Conservation (phyloP, 1,140 invertebrate species). For the Atta texana region DNA sequence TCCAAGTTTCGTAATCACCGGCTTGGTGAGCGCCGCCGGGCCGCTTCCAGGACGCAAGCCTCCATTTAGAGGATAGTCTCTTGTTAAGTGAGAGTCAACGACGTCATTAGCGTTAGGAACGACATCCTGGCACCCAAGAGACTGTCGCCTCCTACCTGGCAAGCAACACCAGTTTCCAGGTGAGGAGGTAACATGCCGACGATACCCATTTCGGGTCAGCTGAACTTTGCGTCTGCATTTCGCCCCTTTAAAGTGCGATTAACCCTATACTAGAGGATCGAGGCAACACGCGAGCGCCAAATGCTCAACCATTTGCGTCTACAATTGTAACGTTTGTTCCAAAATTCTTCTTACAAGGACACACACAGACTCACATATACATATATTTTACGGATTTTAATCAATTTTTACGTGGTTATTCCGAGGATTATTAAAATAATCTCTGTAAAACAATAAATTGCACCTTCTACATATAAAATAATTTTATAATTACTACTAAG, state of each 20-base stretch:
- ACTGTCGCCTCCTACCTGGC: constrained; percentile 65
- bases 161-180: constrained; percentile 66
- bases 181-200: constrained; percentile 31
- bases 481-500: too few species aligned
- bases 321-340: not conserved
- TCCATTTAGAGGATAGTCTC: constrained; percentile 79
- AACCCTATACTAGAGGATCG: not conserved
- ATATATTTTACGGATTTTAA: too few species aligned
- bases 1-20: constrained; percentile 74
- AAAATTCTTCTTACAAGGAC: not conserved
- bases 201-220: constrained; percentile 39
- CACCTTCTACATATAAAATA: too few species aligned
- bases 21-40: constrained; percentile 67
- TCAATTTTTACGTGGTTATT: too few species aligned
- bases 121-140: constrained; percentile 76
- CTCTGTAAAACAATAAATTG: too few species aligned
- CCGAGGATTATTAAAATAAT: too few species aligned
- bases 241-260: constrained; percentile 40
- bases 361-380: too few species aligned
- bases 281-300: constrained; percentile 3
- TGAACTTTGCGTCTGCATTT: constrained; percentile 3
- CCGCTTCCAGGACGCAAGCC: constrained; percentile 70
- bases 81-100: constrained; percentile 81
- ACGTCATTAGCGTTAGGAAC: constrained; percentile 81
- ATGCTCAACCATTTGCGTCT: not conserved